Conservation (phyloP, 2,113 vertebrate genomes). For the Balaeniceps rex region DNA sequence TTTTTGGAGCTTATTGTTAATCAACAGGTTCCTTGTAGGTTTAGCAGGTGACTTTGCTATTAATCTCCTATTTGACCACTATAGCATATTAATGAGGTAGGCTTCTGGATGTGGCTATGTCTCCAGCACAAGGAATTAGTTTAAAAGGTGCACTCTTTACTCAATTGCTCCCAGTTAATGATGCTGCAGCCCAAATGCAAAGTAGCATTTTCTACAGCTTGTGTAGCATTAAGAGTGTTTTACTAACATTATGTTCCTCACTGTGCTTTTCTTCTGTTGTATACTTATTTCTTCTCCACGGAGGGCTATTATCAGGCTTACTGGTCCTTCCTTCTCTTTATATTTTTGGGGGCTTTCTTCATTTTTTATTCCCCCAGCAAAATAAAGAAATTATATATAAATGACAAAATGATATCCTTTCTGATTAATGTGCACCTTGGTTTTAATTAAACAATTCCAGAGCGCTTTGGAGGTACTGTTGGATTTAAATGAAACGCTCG, state of each 20-base stretch:
- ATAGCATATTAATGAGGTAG: constrained; percentile 78
- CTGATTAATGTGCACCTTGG: constrained; percentile 64
- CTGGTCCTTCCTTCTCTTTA: constrained; percentile 69
- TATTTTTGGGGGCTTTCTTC: constrained; percentile 56
- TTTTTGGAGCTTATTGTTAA: constrained; percentile 82
- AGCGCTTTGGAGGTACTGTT: constrained; percentile 49
- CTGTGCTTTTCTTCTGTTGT: constrained; percentile 78
- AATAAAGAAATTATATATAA: constrained; percentile 71
- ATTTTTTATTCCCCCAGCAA: constrained; percentile 46
- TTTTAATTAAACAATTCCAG: constrained; percentile 76
- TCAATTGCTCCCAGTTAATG: constrained; percentile 73
- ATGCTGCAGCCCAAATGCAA: constrained; percentile 73
- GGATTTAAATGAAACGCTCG: constrained; percentile 56
- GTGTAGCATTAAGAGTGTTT: constrained; percentile 75
- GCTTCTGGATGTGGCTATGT: constrained; percentile 59
- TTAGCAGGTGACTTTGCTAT: constrained; percentile 83
- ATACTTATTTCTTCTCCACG: constrained; percentile 71
- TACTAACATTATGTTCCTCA: constrained; percentile 74
- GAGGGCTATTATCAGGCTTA: constrained; percentile 76
- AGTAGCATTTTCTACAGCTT: constrained; percentile 74
- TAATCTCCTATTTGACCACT: constrained; percentile 81
- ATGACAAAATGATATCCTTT: constrained; percentile 76
- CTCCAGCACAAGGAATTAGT: constrained; percentile 73
- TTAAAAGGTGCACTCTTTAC: constrained; percentile 75
- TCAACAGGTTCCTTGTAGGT: constrained; percentile 83